Percentiles rank a stretch among this genome's conserved stretches.
Conservation (phyloP, 1,140 invertebrate genomes). For the Phocides pigmalion region DNA sequence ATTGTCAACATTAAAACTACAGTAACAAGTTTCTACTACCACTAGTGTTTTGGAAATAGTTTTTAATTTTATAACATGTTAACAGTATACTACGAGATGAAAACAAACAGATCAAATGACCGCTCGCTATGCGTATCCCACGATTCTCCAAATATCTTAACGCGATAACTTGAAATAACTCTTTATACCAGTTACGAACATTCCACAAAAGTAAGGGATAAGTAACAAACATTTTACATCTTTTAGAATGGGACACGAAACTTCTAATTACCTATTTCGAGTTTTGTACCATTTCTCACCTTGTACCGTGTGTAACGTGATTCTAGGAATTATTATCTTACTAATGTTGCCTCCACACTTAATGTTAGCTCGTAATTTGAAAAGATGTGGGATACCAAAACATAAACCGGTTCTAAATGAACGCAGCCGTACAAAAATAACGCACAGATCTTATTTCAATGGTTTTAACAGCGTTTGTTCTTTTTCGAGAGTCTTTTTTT, state of each 20-base stretch:
- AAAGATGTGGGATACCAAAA: conserved; percentile 51
- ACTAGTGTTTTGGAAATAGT: background rate
- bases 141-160: conserved; percentile 33
- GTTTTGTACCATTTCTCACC: conserved; percentile 61
- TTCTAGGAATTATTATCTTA: conserved; percentile 71
- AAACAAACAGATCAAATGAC: conserved; percentile 31
- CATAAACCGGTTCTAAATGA: conserved; percentile 48
- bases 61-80: background rate
- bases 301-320: conserved; percentile 58
- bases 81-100: background rate
- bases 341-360: conserved; percentile 59
- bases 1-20: background rate
- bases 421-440: conserved; percentile 45
- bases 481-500: conserved; percentile 50
- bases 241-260: conserved; percentile 46
- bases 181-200: conserved; percentile 27
- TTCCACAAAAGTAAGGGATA: conserved; percentile 48
- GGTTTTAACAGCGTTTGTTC: conserved; percentile 47
- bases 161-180: conserved; percentile 27
- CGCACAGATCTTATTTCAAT: conserved; percentile 53
- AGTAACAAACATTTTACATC: conserved; percentile 56
- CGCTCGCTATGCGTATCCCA: conserved; percentile 11
- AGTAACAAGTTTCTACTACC: background rate
- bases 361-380: conserved; percentile 62
- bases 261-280: conserved; percentile 65